Percentiles rank a stretch among this genome's conserved stretches.
These are phyloP conservation scores for Acipenser ruthenus DNA, from an alignment of 2,797 vertebrate genomes.

Conservation along the genomic window DNA sequence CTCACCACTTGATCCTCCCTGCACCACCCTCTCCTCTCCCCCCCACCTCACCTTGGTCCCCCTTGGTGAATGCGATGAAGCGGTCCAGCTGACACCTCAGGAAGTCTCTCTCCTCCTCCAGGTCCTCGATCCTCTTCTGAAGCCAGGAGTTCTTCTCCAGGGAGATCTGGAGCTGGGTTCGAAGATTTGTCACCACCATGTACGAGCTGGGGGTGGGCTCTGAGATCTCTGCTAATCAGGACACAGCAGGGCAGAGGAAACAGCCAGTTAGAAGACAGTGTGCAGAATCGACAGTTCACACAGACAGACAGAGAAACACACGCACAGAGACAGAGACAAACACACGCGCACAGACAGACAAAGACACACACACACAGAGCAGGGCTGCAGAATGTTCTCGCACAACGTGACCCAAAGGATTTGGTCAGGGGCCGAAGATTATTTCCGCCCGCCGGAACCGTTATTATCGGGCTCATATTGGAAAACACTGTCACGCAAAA, in stretches of 20 bases:
- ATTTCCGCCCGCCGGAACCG: too few relatives aligned
- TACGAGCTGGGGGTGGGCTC: slow-evolving; percentile 54
- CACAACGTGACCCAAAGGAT: too few relatives aligned
- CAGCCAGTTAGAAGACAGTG: background rate
- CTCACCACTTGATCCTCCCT: background rate
- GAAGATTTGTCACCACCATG: slow-evolving; percentile 69
- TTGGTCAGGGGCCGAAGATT: too few relatives aligned
- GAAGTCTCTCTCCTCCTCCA: slow-evolving; percentile 85
- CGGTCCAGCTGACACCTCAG: slow-evolving; percentile 80
- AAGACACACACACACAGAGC: too few relatives aligned
- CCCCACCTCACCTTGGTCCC: slow-evolving; percentile 17
- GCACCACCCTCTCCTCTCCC: too few relatives aligned
- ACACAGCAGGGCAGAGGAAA: background rate
- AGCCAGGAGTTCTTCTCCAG: slow-evolving; percentile 85
- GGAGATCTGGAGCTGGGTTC: slow-evolving; percentile 81
- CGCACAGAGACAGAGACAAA: too few relatives aligned
- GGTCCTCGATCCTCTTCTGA: slow-evolving; percentile 81
- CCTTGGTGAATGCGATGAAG: slow-evolving; percentile 77
- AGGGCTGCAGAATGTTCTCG: too few relatives aligned
- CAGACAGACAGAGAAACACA: background rate
- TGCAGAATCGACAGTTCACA: background rate
- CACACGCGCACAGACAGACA: too few relatives aligned
- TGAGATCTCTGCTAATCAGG: slow-evolving; percentile 21
- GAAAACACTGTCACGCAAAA: too few relatives aligned
- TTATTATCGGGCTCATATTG: too few relatives aligned